Evolutionary conservation across 2,888 invertebrate genomes (phyloP).

Genomic region (Brachyopa scutellaris): DNA sequence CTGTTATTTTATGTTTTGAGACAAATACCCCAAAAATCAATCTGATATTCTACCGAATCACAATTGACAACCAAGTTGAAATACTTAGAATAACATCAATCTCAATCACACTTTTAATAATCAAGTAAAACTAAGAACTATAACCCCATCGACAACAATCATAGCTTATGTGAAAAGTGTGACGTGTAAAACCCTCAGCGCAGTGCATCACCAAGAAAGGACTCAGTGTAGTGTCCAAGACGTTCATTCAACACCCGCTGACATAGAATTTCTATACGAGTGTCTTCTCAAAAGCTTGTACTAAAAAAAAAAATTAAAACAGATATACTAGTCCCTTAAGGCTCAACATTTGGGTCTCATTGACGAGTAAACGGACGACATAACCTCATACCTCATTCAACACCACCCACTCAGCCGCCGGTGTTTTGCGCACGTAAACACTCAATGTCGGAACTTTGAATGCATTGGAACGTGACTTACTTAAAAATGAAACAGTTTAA

Average conservation of each 20-base stretch:
- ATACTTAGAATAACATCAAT: no score
- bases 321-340: slow-evolving; percentile 28
- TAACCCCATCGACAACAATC: neutral
- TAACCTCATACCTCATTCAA: slow-evolving; percentile 32
- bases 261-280: neutral
- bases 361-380: neutral
- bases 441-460: slow-evolving; percentile 10
- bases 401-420: slow-evolving; percentile 20
- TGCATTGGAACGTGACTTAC: slow-evolving; percentile 30
- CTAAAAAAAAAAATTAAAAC: slow-evolving; percentile 31
- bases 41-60: no score
- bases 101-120: no score
- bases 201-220: neutral
- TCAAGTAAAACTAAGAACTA: slow-evolving; percentile 31
- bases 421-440: slow-evolving; percentile 43
- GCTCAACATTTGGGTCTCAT: slow-evolving; percentile 12
- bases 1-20: no score
- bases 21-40: no score
- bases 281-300: neutral
- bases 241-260: slow-evolving; percentile 2
- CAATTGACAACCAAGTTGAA: no score
- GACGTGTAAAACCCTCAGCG: slow-evolving; percentile 6
- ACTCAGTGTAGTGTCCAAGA: slow-evolving; percentile 36
- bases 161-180: neutral
- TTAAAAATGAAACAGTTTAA: slow-evolving; percentile 9